Base-by-base conservation (phyloP, 2,797 vertebrate genomes). In the Rhadinocentrus ornatus region DNA sequence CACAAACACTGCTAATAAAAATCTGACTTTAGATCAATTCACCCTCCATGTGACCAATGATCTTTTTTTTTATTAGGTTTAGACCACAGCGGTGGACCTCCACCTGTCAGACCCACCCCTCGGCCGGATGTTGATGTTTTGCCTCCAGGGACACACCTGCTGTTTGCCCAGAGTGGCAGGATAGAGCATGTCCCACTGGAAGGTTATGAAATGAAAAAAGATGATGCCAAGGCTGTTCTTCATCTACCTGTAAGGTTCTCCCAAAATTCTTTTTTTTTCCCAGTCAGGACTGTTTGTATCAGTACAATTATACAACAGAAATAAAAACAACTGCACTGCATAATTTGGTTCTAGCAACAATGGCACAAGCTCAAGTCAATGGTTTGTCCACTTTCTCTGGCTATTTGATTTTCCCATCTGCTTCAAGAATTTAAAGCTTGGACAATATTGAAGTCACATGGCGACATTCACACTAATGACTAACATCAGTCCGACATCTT, bases 131-230 rank as follows among this genome's bases (percentile, higher is more conserved):
- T 96, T 0, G 78, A 95, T 39, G 95, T 95, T 10, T 82, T 96
- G 52, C 95, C 95, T 0, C 92, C 96, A 1, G 97, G 97, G 73
- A 96, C 96, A 0, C 94, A 97, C 87, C 90, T 98, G 77, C 88
- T 98, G 61, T 97, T 94, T 80, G 93, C 96, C 41, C 97, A 98
- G 84, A 96, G 95, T 3, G 96, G 96, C 64, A 95, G 95, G 85
- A 96, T 98, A 26, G 96, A 97, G 61, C 94, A 94, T 6, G 71
- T 98, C 39, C 96, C 96, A 0, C 73, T 98, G 61, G 96, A 96
- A 1, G 96, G 96, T 52, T 93, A 91, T 22, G 88, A 73, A 8
- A 95, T 98, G 96, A 95, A 89, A 87, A 96, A 96, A 86, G 83
- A 73, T 0, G 82, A 93, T 12, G 96, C 96, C 78, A 96, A 95